A percentile compares a stretch with the other conserved stretches of the same genome.
Evolutionary conservation across 2,888 invertebrate species (phyloP).

Genomic region (Rugalucina vietnamica): DNA sequence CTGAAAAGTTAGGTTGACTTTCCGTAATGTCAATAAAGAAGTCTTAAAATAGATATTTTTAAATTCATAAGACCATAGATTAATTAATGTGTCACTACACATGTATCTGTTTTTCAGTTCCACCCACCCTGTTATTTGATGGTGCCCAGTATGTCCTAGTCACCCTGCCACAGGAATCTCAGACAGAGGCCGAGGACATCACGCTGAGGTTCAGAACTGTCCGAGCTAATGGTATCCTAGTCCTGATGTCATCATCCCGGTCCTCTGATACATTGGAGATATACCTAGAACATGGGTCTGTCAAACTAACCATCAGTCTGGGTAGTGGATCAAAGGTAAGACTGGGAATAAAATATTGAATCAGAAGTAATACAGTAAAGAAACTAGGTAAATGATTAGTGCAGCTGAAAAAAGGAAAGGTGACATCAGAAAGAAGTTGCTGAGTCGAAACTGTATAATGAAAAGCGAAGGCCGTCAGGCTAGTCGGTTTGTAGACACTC

Average conservation of each 20-base stretch:
- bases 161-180: constrained; percentile 89
- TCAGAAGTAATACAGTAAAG: too few relatives aligned
- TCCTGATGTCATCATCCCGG: constrained; percentile 90
- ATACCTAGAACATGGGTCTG: constrained; percentile 92
- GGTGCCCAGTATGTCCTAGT: constrained; percentile 94
- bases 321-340: constrained; percentile 93
- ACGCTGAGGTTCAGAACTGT: constrained; percentile 93
- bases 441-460: too few relatives aligned
- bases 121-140: constrained; percentile 94
- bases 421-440: too few relatives aligned
- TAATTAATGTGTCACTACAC: background rate
- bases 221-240: constrained; percentile 87
- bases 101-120: constrained; percentile 86
- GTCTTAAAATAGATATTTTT: too few relatives aligned
- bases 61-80: too few relatives aligned
- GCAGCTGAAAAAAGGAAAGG: too few relatives aligned
- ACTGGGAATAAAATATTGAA: too few relatives aligned
- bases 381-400: too few relatives aligned
- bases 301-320: constrained; percentile 92
- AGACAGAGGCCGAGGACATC: constrained; percentile 94
- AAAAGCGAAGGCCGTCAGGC: too few relatives aligned
- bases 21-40: too few relatives aligned
- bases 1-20: too few relatives aligned
- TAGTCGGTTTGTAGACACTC: too few relatives aligned
- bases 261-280: constrained; percentile 93